Evolutionary conservation across 2,888 invertebrate species (phyloP).

Genomic region (Cerceris ruficornis): DNA sequence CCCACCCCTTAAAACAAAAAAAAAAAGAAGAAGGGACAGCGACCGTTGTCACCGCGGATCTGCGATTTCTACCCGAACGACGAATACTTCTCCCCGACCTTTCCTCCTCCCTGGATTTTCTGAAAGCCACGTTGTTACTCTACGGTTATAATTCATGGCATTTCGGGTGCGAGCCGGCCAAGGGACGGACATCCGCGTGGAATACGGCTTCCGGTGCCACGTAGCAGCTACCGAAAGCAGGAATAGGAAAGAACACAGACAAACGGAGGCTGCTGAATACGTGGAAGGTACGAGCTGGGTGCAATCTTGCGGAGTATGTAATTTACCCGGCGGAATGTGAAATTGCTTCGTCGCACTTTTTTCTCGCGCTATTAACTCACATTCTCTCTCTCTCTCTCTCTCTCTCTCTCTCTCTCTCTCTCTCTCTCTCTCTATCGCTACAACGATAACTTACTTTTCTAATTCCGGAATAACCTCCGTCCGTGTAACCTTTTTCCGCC

Average conservation of each 20-base stretch:
- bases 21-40: constrained; percentile 3
- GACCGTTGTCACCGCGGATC: constrained; percentile 51
- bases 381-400: constrained; percentile 11
- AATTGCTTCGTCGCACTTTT: constrained; percentile 65
- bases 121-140: constrained; percentile 62
- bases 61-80: constrained; percentile 46
- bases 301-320: constrained; percentile 70
- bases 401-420: not conserved
- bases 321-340: constrained; percentile 69
- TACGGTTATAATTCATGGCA: constrained; percentile 68
- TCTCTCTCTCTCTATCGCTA: not conserved
- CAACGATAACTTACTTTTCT: not conserved
- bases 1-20: not conserved
- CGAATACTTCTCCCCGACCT: constrained; percentile 19
- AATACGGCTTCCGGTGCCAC: constrained; percentile 60
- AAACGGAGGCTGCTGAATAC: constrained; percentile 36
- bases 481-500: not conserved
- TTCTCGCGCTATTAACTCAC: constrained; percentile 62
- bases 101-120: constrained; percentile 56
- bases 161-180: constrained; percentile 56
- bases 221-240: constrained; percentile 32
- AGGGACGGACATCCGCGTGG: constrained; percentile 63
- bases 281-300: constrained; percentile 51
- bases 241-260: constrained; percentile 36
- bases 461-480: not conserved